Evolutionary conservation across 2,797 vertebrate genomes (phyloP).

Genomic region (Onychomys arenicola): DNA sequence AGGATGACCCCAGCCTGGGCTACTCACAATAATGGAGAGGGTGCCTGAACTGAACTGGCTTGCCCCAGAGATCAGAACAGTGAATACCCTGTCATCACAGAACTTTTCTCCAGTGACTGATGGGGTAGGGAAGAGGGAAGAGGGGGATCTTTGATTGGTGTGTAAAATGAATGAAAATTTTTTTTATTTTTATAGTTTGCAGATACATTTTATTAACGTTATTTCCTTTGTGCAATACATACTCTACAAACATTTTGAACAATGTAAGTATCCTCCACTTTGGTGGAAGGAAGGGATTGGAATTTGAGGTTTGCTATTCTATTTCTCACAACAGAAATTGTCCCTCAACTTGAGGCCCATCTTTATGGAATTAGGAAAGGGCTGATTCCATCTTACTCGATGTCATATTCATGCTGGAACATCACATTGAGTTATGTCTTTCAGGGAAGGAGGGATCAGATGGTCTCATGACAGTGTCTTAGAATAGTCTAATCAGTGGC

Average conservation of each 20-base stretch:
- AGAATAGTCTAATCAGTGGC: background rate
- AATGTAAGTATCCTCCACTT: conserved; percentile 41
- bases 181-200: conserved; percentile 42
- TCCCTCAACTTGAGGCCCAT: background rate
- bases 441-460: background rate
- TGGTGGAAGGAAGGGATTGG: conserved; percentile 10
- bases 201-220: background rate
- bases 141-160: no score
- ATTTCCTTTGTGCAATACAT: conserved; percentile 10
- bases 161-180: no score
- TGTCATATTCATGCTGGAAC: background rate
- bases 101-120: no score
- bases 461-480: background rate
- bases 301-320: background rate
- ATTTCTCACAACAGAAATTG: background rate
- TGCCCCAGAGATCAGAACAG: no score
- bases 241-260: background rate
- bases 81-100: no score
- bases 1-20: no score
- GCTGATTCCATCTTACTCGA: background rate
- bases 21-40: no score
- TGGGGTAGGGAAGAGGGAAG: no score
- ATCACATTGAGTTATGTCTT: background rate
- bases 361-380: background rate
- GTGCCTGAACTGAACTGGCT: no score